Base-by-base conservation (phyloP, 2,888 invertebrate species). In the Flexamia atlantica region DNA sequence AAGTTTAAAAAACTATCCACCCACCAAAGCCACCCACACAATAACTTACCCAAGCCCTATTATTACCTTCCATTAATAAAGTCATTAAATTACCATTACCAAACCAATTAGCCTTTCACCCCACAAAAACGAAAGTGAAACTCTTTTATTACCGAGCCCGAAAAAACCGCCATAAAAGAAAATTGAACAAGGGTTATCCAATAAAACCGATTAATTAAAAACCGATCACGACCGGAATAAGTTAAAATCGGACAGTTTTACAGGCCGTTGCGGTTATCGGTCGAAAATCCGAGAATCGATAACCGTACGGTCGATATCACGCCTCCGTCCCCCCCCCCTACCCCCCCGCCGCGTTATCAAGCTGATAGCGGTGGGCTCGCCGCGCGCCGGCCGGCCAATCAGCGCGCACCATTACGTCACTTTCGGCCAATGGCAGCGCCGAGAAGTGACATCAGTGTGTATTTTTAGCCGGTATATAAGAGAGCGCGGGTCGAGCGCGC, bases 361-460 rank as follows among this genome's bases (percentile, higher is more conserved):
- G 42, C 72, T 72, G 72, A 72, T 72, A 72, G 23, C 81, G 81
- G 81, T 81, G 81, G 81, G 81, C 81, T 81, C 81, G 81, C 46
- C 36, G 81, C 81, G 64, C 81, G 81, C 46, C 36, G n/a, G 30
- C 46, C 42, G 30, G 7, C 81, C 81, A 81, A 81, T 81, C 25
- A 30, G 42, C n/a, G 81, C 17, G 25, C 42, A 30, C 68, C 40
- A 81, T 81, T 81, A 85, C 85, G 93, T 93, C 50, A 92, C 92
- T 12, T 87, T 88, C 64, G 89, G 88, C 80, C 87, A 92, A 88
- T 92, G 84, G 68, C 85, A 68, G 80, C 83, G 20, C 84, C 46
- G 32, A 42, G 79, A 20, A 82, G 85, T 82, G 86, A 86, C 85
- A 86, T 85, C 83, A 86, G 83, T 79, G 60, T 23, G 85, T 85